Percentiles rank a stretch among this genome's conserved stretches.
These are phyloP conservation scores for Prietella phreatophila DNA, from an alignment of 2,113 vertebrate genomes.

Conservation along the genomic window DNA sequence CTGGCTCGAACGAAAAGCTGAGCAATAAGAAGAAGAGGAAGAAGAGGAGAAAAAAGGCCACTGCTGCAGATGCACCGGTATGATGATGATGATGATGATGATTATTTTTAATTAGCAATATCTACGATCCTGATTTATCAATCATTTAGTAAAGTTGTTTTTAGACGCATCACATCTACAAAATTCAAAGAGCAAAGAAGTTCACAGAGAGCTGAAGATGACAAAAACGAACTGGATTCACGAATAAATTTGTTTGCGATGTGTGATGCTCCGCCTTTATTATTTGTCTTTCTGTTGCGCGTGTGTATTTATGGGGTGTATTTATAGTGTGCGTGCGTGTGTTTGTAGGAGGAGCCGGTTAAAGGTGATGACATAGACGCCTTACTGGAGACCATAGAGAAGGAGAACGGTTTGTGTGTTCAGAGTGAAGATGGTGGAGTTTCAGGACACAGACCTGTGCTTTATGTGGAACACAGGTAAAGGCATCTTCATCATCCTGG, in stretches of 20 bases:
- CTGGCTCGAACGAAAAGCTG: slow-evolving; percentile 67
- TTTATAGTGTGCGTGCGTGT: background rate
- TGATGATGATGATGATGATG: background rate
- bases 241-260: background rate
- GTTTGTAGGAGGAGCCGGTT: slow-evolving; percentile 63
- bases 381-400: slow-evolving; percentile 82
- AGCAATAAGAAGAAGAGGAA: slow-evolving; percentile 92
- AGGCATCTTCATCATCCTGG: background rate
- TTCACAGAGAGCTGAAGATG: background rate
- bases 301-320: slow-evolving; percentile 6
- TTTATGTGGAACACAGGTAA: slow-evolving; percentile 93
- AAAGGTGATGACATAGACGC: slow-evolving; percentile 82
- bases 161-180: background rate
- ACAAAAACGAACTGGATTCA: background rate
- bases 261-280: background rate
- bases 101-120: too few relatives aligned
- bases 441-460: slow-evolving; percentile 72
- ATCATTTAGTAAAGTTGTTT: background rate
- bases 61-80: slow-evolving; percentile 73
- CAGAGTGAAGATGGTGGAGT: slow-evolving; percentile 66
- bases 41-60: slow-evolving; percentile 77
- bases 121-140: background rate
- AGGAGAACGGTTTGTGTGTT: slow-evolving; percentile 66
- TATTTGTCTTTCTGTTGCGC: background rate
- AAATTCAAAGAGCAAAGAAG: background rate